These are phyloP conservation scores for human DNA, from an alignment of 2,113 vertebrate genomes.

Conservation along the genomic window DNA sequence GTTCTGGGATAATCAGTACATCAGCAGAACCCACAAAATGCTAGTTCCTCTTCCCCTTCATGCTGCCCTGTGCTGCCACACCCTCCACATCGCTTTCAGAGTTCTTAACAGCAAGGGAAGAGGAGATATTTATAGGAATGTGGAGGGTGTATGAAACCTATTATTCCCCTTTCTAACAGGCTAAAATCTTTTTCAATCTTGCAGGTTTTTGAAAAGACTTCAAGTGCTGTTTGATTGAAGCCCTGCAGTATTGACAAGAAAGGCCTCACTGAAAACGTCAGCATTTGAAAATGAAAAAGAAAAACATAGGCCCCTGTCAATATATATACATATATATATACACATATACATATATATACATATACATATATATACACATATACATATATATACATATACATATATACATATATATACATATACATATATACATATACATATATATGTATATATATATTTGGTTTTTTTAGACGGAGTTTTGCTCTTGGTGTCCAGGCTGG, in stretches of 20 bases:
- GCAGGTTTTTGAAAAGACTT: conserved; percentile 57
- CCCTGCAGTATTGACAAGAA: conserved; percentile 9
- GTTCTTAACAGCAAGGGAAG: background rate
- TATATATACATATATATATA: background rate
- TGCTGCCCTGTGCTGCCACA: rapidly evolving
- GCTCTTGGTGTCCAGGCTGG: no score
- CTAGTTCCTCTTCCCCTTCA: background rate
- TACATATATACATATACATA: no score
- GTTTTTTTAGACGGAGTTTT: no score
- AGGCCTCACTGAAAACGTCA: conserved; percentile 19
- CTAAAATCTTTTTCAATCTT: conserved; percentile 39
- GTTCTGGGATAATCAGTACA: conserved; percentile 37
- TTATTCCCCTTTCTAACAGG: conserved; percentile 19
- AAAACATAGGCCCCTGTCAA: conserved; percentile 25
- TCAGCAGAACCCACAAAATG: background rate
- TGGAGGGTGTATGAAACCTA: background rate
- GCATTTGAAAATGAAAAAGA: conserved; percentile 45
- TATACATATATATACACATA: no score
- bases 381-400: no score
- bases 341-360: no score
- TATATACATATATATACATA: no score
- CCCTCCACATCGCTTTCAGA: background rate
- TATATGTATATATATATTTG: no score
- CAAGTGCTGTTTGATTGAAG: conserved; percentile 55
- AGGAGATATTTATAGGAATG: background rate